phyloP scores from a whole-genome alignment of 2,113 vertebrate genomes.

The Aptenodytes forsteri region DNA sequence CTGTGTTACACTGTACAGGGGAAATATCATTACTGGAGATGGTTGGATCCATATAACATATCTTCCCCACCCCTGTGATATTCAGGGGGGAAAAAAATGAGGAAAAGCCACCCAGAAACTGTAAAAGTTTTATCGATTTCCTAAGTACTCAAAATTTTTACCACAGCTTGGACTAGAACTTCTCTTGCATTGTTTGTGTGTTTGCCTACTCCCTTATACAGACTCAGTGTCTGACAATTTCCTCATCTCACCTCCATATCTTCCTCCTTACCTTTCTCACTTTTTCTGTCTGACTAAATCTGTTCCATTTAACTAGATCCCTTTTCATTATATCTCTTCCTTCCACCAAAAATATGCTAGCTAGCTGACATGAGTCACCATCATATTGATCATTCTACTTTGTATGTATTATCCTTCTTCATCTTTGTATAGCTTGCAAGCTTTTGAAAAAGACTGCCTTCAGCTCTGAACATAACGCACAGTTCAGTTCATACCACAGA shows the following conservation, averaged over 20 bases:
- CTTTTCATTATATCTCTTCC: background rate
- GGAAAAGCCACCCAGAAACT: background rate
- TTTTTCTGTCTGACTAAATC: background rate
- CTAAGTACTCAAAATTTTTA: background rate
- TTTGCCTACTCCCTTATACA: background rate
- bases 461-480: background rate
- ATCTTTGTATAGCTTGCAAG: background rate
- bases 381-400: background rate
- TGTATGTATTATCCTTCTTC: background rate
- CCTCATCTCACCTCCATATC: background rate
- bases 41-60: background rate
- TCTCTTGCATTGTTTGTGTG: background rate
- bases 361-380: background rate
- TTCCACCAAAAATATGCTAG: background rate
- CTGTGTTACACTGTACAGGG: background rate
- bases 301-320: background rate
- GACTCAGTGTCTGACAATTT: background rate
- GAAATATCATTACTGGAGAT: background rate
- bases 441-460: background rate
- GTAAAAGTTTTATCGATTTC: background rate
- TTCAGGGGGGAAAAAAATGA: background rate
- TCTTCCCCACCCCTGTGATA: background rate
- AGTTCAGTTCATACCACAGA: background rate
- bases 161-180: background rate
- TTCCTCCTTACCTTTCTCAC: background rate